Conservation (phyloP, 2,888 invertebrate species). For the Zeuzera pyrina region DNA sequence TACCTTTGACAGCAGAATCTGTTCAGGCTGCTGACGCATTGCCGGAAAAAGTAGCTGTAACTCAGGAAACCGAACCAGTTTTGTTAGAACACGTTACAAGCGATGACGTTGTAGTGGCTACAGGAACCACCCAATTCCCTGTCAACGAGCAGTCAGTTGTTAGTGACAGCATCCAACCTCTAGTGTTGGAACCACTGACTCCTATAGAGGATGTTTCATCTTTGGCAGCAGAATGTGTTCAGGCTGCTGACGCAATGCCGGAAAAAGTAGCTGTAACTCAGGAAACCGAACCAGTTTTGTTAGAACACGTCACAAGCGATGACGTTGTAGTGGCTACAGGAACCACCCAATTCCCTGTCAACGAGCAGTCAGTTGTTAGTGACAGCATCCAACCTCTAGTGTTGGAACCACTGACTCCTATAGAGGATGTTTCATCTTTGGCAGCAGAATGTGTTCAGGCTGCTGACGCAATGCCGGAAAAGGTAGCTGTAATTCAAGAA, state of each 20-base stretch:
- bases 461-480: not conserved
- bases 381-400: not conserved
- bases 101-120: not conserved
- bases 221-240: not conserved
- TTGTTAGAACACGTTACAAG: not conserved
- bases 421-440: not conserved
- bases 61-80: not conserved
- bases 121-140: not conserved
- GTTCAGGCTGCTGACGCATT: not conserved
- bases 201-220: not conserved
- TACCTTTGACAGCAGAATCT: not conserved
- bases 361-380: not conserved
- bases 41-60: not conserved
- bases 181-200: not conserved
- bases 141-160: not conserved
- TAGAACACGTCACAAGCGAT: not conserved
- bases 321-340: not conserved
- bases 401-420: not conserved
- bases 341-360: not conserved
- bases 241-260: not conserved
- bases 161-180: not conserved
- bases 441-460: not conserved
- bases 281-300: not conserved
- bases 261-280: not conserved
- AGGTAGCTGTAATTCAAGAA: not conserved